Evolutionary conservation across 2,797 vertebrate genomes (phyloP).

Genomic region (Ispidina picta): DNA sequence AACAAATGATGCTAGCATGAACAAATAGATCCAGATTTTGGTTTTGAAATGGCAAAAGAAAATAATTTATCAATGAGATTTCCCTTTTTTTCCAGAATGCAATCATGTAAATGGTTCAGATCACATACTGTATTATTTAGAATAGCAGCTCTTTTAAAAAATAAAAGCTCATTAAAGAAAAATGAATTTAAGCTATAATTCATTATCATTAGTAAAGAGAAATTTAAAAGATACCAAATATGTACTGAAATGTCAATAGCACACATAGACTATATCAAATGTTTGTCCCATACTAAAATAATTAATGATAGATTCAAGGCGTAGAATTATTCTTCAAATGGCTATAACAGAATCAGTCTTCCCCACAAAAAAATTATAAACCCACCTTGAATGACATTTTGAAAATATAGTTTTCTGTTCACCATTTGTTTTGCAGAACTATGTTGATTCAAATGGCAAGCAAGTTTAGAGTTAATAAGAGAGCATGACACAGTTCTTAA

Average conservation of each 20-base stretch:
- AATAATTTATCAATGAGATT: background rate
- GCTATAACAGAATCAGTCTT: background rate
- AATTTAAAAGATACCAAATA: background rate
- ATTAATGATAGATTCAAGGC: background rate
- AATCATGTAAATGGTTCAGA: background rate
- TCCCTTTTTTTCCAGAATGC: background rate
- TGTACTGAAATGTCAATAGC: background rate
- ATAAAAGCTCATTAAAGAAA: background rate
- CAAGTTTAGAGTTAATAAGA: constrained; percentile 10
- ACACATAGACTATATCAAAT: background rate
- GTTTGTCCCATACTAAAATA: background rate
- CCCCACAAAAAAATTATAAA: background rate
- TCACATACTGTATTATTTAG: background rate
- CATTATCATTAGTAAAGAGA: background rate
- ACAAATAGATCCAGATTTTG: background rate
- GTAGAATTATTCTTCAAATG: background rate
- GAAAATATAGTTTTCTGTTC: background rate
- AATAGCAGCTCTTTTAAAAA: background rate
- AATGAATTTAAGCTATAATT: background rate
- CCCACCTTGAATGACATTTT: accelerated
- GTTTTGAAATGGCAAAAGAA: background rate
- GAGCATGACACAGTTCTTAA: background rate
- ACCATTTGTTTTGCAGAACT: background rate
- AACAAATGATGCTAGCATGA: background rate
- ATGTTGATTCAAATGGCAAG: background rate